Conservation (phyloP, 2,888 invertebrate genomes). For the Caenorhabditis japonica region DNA sequence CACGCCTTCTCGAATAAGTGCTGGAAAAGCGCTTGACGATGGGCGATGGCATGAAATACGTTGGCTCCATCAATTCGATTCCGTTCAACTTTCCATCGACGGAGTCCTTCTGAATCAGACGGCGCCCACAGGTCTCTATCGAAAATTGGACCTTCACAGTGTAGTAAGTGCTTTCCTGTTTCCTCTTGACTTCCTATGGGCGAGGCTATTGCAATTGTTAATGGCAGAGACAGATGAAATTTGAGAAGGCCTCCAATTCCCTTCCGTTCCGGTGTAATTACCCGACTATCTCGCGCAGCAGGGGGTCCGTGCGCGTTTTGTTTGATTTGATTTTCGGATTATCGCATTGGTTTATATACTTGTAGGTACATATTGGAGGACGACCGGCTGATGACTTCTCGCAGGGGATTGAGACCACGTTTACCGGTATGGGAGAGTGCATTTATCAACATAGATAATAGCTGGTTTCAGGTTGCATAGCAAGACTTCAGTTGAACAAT, state of each 20-base stretch:
- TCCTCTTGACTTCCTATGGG: slow-evolving; percentile 7
- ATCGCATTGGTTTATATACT: slow-evolving; percentile 32
- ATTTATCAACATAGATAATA: background rate
- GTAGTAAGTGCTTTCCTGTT: slow-evolving; percentile 57
- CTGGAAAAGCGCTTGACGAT: slow-evolving; percentile 73
- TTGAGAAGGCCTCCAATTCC: slow-evolving; percentile 30
- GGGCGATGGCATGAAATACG: slow-evolving; percentile 75
- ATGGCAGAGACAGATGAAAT: slow-evolving; percentile 21
- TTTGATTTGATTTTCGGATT: slow-evolving; percentile 32
- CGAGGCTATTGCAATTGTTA: slow-evolving; percentile 25
- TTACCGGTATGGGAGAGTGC: slow-evolving; percentile 24
- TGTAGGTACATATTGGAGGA: slow-evolving; percentile 73
- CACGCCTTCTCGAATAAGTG: slow-evolving; percentile 66
- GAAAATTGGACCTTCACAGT: slow-evolving; percentile 75
- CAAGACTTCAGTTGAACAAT: slow-evolving; percentile 69
- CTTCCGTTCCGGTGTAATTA: slow-evolving; percentile 39
- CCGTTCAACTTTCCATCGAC: slow-evolving; percentile 71
- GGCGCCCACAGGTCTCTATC: slow-evolving; percentile 73
- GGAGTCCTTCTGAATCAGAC: slow-evolving; percentile 72
- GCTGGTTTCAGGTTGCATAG: slow-evolving; percentile 66
- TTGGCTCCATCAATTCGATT: slow-evolving; percentile 76
- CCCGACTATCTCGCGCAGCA: slow-evolving; percentile 3
- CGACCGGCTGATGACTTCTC: slow-evolving; percentile 72
- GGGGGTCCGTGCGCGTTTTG: slow-evolving; percentile 18
- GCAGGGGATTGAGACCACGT: slow-evolving; percentile 64